Percentiles rank a stretch among this genome's conserved stretches.
phyloP scores from a whole-genome alignment of 2,113 vertebrate genomes.

The Brienomyrus longianalis region DNA sequence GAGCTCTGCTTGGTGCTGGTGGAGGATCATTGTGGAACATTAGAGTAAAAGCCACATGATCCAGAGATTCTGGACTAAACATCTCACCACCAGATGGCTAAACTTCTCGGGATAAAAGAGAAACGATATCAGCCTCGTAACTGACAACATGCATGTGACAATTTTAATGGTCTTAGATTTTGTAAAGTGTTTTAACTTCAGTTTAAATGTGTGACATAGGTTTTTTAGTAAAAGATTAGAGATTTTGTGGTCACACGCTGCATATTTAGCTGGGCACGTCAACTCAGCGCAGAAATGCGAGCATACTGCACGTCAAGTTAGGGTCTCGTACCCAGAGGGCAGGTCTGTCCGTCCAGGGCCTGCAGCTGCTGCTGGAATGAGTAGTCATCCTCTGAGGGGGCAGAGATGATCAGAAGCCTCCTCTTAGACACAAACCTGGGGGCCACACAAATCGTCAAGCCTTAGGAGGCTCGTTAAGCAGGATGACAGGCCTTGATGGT shows the following conservation, averaged over 20 bases:
- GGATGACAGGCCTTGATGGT: not conserved
- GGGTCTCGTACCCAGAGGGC: constrained; percentile 53
- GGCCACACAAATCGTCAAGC: not conserved
- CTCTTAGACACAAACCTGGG: constrained; percentile 64
- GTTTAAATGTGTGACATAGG: not conserved
- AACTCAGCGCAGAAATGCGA: not conserved
- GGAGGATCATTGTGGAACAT: not conserved
- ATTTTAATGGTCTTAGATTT: not conserved
- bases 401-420: constrained; percentile 62
- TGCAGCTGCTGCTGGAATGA: constrained; percentile 64
- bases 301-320: not conserved
- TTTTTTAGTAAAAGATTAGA: not conserved
- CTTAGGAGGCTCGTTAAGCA: not conserved
- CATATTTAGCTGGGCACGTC: not conserved
- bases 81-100: not conserved
- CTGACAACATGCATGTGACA: not conserved
- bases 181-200: not conserved
- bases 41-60: not conserved
- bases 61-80: not conserved
- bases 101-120: not conserved
- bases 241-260: not conserved
- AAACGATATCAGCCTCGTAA: not conserved
- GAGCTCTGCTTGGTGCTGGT: not conserved
- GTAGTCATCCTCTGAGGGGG: constrained; percentile 62
- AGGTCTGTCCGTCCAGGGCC: constrained; percentile 57